Conservation (phyloP, 1,140 invertebrate genomes). For the Meloidogyne chitwoodi region DNA sequence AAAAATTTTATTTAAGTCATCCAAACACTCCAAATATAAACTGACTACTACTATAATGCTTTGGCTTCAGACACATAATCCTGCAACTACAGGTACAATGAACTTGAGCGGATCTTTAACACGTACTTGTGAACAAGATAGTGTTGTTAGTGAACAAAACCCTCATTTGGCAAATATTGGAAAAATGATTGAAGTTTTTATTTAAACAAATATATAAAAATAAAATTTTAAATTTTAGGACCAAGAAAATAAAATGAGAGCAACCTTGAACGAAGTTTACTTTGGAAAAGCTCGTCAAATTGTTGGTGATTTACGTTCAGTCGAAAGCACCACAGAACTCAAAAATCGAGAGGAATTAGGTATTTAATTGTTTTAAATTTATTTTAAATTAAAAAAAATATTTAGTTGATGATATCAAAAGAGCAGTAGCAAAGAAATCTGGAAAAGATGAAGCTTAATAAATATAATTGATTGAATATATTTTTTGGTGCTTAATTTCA, state of each 20-base stretch:
- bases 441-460: conserved; percentile 17
- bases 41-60: conserved; percentile 97
- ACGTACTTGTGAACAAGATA: conserved; percentile 88
- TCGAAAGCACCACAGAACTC: conserved; percentile 36
- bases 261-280: conserved; percentile 96
- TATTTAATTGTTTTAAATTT: neutral
- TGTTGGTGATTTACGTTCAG: conserved; percentile 81
- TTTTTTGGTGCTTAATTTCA: neutral
- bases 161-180: conserved; percentile 98
- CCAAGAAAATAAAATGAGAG: conserved; percentile 99
- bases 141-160: conserved; percentile 75
- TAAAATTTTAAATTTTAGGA: conserved; percentile 72
- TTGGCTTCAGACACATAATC: conserved; percentile 96
- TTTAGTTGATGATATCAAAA: conserved; percentile 28
- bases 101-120: conserved; percentile 95
- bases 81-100: conserved; percentile 80
- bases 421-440: conserved; percentile 21
- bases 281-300: conserved; percentile 99
- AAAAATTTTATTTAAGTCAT: conserved; percentile 21
- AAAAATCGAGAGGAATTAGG: conserved; percentile 29
- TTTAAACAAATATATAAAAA: neutral
- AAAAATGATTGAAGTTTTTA: conserved; percentile 65
- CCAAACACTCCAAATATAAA: conserved; percentile 86
- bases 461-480: neutral
- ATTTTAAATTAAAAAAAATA: neutral